Percentiles rank a stretch among this genome's conserved stretches.
phyloP scores from a whole-genome alignment of 1,140 invertebrate genomes.

The Diorhabda carinulata region DNA sequence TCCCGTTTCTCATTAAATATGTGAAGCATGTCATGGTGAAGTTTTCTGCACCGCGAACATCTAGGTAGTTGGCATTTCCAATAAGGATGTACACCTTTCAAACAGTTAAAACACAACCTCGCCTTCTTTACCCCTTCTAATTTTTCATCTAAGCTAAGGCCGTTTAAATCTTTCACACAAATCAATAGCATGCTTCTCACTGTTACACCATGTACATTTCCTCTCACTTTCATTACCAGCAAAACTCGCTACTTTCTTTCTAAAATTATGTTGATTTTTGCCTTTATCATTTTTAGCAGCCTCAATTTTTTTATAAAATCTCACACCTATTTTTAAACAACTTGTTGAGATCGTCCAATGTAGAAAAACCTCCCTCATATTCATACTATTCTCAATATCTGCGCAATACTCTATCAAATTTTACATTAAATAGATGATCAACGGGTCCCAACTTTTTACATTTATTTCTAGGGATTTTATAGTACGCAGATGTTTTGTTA shows the following conservation, averaged over 20 bases:
- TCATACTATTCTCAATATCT: conserved; percentile 13
- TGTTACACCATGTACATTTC: neutral
- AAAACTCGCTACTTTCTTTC: too few species aligned
- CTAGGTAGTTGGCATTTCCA: neutral
- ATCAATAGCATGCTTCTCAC: conserved; percentile 7
- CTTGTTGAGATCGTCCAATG: conserved; percentile 10
- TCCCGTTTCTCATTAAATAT: neutral
- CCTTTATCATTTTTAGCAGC: conserved; percentile 4
- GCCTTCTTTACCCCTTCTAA: neutral
- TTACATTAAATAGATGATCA: neutral
- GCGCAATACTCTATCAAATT: conserved; percentile 8
- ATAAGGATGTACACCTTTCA: neutral
- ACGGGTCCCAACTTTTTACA: neutral
- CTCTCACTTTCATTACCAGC: neutral
- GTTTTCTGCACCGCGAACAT: neutral
- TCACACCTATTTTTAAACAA: conserved; percentile 13
- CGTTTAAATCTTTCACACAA: neutral
- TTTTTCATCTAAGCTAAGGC: neutral
- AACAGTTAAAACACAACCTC: conserved; percentile 6
- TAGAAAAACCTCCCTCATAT: conserved; percentile 4
- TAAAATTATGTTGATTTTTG: neutral
- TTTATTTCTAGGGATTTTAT: neutral
- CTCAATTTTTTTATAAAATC: conserved; percentile 8
- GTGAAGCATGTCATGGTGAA: conserved; percentile 1
- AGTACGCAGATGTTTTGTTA: neutral